These are phyloP conservation scores for Saturnia pavonia DNA, from an alignment of 2,888 invertebrate species.

Conservation along the genomic window DNA sequence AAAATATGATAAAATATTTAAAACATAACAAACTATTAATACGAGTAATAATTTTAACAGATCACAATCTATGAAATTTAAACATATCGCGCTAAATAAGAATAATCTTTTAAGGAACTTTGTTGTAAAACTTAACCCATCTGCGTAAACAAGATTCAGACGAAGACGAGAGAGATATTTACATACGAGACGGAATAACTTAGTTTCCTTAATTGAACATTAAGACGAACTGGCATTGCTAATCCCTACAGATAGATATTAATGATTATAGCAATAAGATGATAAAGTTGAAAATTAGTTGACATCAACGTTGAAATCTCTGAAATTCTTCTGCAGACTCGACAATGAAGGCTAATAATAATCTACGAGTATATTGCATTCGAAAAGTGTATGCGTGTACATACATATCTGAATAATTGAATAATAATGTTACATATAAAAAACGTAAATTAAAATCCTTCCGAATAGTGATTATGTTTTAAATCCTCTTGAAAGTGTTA, in stretches of 20 bases:
- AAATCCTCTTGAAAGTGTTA: too few species aligned
- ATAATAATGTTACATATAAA: too few species aligned
- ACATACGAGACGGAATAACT: not conserved
- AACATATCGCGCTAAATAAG: not conserved
- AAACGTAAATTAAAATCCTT: too few species aligned
- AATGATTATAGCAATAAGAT: not conserved
- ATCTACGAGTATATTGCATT: not conserved
- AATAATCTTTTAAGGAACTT: not conserved
- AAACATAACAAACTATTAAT: not conserved
- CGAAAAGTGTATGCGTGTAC: not conserved
- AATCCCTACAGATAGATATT: not conserved
- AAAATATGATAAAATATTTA: not conserved
- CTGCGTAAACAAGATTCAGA: conserved; percentile 7
- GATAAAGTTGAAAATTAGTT: not conserved
- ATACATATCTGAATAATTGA: too few species aligned
- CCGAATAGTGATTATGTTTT: too few species aligned
- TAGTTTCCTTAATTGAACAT: not conserved
- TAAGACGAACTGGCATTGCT: not conserved
- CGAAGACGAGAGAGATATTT: not conserved
- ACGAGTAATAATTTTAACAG: not conserved
- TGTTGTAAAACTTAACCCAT: not conserved
- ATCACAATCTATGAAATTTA: not conserved
- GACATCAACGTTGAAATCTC: not conserved
- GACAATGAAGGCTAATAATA: not conserved
- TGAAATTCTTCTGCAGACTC: not conserved